These are phyloP conservation scores for Diglossa cyanea DNA, from an alignment of 2,797 vertebrate genomes.

Conservation along the genomic window DNA sequence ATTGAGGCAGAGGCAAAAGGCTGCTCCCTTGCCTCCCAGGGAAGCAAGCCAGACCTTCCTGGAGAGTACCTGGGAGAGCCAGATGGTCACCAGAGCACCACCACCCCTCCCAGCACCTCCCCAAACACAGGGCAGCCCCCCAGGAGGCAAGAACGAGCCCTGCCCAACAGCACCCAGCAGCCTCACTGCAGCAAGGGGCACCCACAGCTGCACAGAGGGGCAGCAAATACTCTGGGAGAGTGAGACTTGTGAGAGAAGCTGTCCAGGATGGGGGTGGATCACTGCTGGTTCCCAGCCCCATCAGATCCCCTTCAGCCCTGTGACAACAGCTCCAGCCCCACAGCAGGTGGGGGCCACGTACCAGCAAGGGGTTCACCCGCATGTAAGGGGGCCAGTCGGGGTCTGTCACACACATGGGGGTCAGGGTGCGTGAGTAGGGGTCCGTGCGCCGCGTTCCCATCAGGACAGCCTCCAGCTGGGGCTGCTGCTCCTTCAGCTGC, in stretches of 20 bases:
- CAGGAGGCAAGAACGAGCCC: accelerated
- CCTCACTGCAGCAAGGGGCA: not conserved
- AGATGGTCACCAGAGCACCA: not conserved
- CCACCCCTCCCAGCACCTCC: not conserved
- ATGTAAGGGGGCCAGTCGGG: conserved; percentile 90
- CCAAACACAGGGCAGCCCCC: not conserved
- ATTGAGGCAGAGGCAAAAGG: not conserved
- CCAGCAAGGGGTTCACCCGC: conserved; percentile 92
- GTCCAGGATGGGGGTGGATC: accelerated
- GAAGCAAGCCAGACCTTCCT: not conserved
- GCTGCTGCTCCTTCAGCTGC: conserved; percentile 79
- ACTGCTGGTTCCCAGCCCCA: accelerated
- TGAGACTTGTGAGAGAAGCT: not conserved
- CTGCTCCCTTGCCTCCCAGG: not conserved
- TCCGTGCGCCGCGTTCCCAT: conserved; percentile 94
- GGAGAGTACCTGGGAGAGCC: not conserved
- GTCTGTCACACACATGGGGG: conserved; percentile 85
- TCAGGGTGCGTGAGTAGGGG: conserved; percentile 87
- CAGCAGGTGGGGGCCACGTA: conserved; percentile 31
- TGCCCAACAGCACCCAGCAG: not conserved
- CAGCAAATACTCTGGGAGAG: not conserved
- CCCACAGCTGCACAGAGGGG: not conserved
- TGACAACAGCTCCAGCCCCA: not conserved
- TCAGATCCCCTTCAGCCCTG: not conserved
- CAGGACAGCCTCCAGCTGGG: conserved; percentile 85